Percentiles rank a stretch among this genome's conserved stretches.
These are phyloP conservation scores for Coracias cyanogaster DNA, from an alignment of 2,797 vertebrate species.

Conservation along the genomic window DNA sequence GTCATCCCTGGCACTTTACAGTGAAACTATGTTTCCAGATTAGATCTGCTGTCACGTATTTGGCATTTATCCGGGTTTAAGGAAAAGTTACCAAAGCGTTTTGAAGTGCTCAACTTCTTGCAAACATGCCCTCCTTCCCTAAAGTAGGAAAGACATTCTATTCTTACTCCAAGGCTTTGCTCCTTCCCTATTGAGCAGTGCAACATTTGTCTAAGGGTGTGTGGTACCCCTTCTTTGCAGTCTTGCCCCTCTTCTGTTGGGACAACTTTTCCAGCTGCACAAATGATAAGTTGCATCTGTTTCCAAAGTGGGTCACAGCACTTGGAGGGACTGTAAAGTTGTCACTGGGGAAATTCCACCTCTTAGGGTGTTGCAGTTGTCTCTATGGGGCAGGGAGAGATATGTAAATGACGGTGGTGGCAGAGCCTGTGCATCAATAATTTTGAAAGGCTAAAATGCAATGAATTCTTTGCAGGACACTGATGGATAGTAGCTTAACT, in stretches of 20 bases:
- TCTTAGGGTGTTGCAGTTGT: not conserved
- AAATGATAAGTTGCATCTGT: not conserved
- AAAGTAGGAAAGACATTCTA: not conserved
- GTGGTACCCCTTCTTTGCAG: not conserved
- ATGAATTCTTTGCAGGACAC: not conserved
- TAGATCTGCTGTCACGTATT: not conserved
- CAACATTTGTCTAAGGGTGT: not conserved
- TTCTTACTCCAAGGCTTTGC: not conserved
- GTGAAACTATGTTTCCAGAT: not conserved
- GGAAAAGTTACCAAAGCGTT: not conserved
- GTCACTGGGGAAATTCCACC: accelerated
- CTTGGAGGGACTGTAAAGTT: not conserved
- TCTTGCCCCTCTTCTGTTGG: not conserved
- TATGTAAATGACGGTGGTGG: not conserved
- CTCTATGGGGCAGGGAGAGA: not conserved
- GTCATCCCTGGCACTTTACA: not conserved
- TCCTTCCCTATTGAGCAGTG: not conserved
- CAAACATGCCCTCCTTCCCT: not conserved
- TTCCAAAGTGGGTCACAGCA: not conserved
- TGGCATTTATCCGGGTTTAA: not conserved
- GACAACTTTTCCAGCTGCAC: not conserved
- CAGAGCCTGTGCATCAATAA: not conserved
- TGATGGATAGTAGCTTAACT: not conserved
- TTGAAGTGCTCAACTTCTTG: not conserved
- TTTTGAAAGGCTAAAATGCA: not conserved